These are phyloP conservation scores for Pectinophora gossypiella DNA, from an alignment of 1,140 invertebrate genomes.

Conservation along the genomic window DNA sequence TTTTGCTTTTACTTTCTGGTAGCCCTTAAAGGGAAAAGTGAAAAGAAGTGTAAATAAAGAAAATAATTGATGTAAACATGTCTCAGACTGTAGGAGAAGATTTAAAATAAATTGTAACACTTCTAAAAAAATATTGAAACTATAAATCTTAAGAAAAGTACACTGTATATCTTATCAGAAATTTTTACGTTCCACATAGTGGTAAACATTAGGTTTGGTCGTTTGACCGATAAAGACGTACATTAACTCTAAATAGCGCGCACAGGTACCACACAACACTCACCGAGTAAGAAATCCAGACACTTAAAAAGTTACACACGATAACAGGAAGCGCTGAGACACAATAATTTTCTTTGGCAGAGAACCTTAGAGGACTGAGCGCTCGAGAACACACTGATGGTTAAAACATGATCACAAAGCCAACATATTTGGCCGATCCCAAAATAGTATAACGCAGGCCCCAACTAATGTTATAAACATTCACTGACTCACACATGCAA, in stretches of 20 bases:
- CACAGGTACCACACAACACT: background rate
- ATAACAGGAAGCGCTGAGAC: constrained; percentile 17
- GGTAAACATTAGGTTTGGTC: constrained; percentile 24
- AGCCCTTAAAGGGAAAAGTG: too few relatives aligned
- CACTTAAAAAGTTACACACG: background rate
- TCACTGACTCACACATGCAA: constrained; percentile 37
- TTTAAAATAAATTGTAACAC: too few relatives aligned
- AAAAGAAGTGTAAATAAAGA: too few relatives aligned
- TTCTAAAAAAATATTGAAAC: too few relatives aligned
- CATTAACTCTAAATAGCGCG: constrained; percentile 5
- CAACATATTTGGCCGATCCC: constrained; percentile 58
- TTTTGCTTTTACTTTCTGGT: too few relatives aligned
- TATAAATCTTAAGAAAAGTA: too few relatives aligned
- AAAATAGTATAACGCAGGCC: constrained; percentile 44
- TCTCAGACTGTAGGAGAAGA: too few relatives aligned
- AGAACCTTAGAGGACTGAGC: constrained; percentile 8
- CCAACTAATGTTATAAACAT: constrained; percentile 62
- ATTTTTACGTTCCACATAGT: constrained; percentile 16
- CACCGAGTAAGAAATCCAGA: background rate
- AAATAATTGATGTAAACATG: too few relatives aligned
- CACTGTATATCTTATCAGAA: constrained; percentile 41
- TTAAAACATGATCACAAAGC: constrained; percentile 45
- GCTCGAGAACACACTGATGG: constrained; percentile 26
- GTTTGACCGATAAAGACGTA: constrained; percentile 34
- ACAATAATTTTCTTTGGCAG: constrained; percentile 14